phyloP scores from a whole-genome alignment of 23 tunicate species.

The Oikopleura dioica region DNA sequence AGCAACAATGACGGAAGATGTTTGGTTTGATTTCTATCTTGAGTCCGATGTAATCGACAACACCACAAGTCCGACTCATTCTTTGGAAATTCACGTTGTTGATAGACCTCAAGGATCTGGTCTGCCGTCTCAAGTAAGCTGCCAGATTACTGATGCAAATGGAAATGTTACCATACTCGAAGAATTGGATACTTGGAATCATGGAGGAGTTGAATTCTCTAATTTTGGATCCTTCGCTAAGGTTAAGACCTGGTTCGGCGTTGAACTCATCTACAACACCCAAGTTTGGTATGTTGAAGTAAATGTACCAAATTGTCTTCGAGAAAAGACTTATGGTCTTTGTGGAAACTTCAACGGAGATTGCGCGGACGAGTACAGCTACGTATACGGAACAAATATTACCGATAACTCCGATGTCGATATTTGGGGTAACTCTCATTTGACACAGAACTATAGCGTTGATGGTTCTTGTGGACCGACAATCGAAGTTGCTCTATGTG shows the following conservation, averaged over 20 bases:
- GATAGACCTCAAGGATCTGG: background rate
- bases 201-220: background rate
- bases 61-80: background rate
- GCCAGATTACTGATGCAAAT: background rate
- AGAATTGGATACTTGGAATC: background rate
- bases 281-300: background rate
- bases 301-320: background rate
- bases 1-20: conserved; percentile 7
- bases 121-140: too few relatives aligned
- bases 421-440: too few relatives aligned
- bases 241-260: background rate
- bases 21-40: background rate
- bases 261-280: background rate
- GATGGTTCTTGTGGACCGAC: too few relatives aligned
- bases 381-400: too few relatives aligned
- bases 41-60: background rate
- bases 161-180: background rate
- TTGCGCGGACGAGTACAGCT: background rate
- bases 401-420: too few relatives aligned
- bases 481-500: too few relatives aligned
- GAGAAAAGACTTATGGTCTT: conserved; percentile 1
- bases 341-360: conserved; percentile 19
- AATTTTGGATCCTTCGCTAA: background rate
- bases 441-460: too few relatives aligned
- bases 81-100: background rate